Conservation (phyloP, 2,797 vertebrate species). For the Oophaga sylvatica region DNA sequence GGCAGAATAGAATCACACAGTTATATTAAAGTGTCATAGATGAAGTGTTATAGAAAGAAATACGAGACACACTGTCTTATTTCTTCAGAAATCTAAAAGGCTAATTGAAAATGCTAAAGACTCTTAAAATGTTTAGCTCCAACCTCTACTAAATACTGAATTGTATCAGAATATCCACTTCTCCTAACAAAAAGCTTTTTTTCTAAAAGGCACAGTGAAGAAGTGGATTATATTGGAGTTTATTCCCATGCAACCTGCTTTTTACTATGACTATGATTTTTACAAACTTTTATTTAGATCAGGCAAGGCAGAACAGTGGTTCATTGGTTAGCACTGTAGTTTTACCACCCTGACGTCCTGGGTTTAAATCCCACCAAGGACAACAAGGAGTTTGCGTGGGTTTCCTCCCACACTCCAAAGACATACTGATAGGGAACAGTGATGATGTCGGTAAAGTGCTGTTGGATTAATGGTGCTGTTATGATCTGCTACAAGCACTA, state of each 20-base stretch:
- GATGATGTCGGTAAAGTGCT: too few relatives aligned
- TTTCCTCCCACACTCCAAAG: too few relatives aligned
- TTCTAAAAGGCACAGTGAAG: neutral
- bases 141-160: neutral
- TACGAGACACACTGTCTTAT: neutral
- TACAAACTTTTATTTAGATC: neutral
- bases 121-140: neutral
- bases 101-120: slow-evolving; percentile 19
- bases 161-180: slow-evolving; percentile 21
- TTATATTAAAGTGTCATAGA: neutral
- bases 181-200: neutral
- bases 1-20: neutral
- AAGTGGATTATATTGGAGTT: neutral
- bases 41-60: slow-evolving; percentile 8
- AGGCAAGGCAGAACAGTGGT: neutral
- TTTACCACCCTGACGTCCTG: too few relatives aligned
- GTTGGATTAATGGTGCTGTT: too few relatives aligned
- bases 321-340: too few relatives aligned
- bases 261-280: neutral
- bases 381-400: too few relatives aligned
- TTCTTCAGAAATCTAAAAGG: slow-evolving; percentile 7
- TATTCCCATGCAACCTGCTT: neutral
- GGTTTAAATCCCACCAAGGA: too few relatives aligned
- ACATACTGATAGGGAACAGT: too few relatives aligned
- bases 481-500: too few relatives aligned